phyloP scores from a whole-genome alignment of 2,113 vertebrate species.

The Leptodactylus fuscus region DNA sequence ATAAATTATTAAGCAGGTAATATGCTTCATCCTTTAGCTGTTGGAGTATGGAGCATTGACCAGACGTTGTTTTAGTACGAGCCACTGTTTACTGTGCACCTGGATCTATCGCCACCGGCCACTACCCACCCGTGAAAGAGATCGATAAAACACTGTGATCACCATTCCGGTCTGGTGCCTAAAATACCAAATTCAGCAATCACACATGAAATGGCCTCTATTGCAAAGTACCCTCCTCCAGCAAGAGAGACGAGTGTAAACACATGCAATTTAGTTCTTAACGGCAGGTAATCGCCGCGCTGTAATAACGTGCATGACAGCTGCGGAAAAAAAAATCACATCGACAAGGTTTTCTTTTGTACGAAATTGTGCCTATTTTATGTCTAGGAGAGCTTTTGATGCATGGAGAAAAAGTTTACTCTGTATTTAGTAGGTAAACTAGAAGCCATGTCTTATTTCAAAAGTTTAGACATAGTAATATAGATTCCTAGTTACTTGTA shows the following conservation, averaged over 20 bases:
- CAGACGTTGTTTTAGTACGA: not conserved
- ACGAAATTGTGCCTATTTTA: not conserved
- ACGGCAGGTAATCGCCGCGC: not conserved
- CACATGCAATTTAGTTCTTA: slow-evolving; percentile 41
- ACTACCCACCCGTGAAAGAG: not conserved
- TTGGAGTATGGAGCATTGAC: slow-evolving; percentile 72
- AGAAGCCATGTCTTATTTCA: too few species aligned
- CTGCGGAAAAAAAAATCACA: not conserved
- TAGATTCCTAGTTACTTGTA: too few species aligned
- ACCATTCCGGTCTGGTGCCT: not conserved
- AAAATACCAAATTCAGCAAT: slow-evolving; percentile 37
- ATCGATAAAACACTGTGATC: not conserved
- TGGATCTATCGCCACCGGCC: not conserved
- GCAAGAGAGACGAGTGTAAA: not conserved
- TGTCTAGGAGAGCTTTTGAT: not conserved
- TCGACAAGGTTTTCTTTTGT: not conserved
- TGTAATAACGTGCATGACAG: not conserved
- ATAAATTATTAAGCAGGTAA: slow-evolving; percentile 86
- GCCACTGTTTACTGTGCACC: not conserved
- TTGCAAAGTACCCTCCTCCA: not conserved
- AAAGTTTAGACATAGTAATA: too few species aligned
- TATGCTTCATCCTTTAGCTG: slow-evolving; percentile 79
- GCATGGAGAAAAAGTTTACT: not conserved
- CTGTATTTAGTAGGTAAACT: not conserved
- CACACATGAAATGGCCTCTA: not conserved